Conservation (phyloP, 2,113 vertebrate species). For the Syrrhaptes paradoxus region DNA sequence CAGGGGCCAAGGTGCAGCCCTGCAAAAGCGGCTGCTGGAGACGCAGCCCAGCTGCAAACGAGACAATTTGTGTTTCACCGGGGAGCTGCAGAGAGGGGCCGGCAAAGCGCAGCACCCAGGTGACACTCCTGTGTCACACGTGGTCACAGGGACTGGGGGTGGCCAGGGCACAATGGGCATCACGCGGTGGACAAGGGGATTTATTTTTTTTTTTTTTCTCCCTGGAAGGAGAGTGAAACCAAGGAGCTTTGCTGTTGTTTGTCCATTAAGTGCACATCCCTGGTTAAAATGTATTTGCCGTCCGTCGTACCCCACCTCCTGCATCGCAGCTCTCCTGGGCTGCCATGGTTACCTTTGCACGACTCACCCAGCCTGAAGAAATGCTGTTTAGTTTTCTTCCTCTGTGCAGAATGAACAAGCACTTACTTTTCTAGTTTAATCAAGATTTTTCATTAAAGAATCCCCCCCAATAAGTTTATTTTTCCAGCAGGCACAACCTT, state of each 20-base stretch:
- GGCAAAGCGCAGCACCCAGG: accelerated
- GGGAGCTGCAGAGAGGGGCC: not conserved
- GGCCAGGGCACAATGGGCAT: accelerated
- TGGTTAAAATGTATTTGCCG: not conserved
- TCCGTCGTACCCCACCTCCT: not conserved
- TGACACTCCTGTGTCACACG: accelerated
- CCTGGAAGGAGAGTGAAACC: not conserved
- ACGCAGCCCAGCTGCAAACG: not conserved
- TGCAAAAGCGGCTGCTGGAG: not conserved
- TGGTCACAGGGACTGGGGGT: not conserved
- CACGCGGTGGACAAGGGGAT: accelerated
- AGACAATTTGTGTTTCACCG: not conserved
- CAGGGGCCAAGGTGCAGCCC: not conserved
- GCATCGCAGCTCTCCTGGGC: not conserved
- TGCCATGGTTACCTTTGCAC: not conserved
- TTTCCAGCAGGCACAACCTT: not conserved
- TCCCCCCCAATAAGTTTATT: not conserved
- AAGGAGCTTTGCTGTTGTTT: not conserved
- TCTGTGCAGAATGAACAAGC: not conserved
- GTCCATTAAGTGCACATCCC: accelerated
- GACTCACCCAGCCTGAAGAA: not conserved
- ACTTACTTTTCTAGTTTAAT: not conserved
- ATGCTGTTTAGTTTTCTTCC: not conserved
- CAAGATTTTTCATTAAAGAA: not conserved
- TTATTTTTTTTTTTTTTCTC: not conserved